phyloP scores from a whole-genome alignment of 2,888 invertebrate genomes.

The Mactromeris polynyma region DNA sequence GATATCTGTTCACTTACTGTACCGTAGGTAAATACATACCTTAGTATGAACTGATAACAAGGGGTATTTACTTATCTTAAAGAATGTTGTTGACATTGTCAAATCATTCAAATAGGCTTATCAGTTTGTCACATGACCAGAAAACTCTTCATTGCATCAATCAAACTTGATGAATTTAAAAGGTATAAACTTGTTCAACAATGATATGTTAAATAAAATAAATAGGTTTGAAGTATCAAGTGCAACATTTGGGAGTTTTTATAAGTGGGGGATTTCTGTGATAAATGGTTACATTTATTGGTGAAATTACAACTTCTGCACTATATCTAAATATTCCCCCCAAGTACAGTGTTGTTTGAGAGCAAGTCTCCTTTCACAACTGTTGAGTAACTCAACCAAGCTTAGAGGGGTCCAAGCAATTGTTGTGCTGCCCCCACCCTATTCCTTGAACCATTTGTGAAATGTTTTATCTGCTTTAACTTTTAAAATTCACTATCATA shows the following conservation, averaged over 20 bases:
- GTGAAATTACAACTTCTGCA: no score
- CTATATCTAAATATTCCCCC: no score
- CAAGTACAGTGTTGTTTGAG: no score
- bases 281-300: not conserved
- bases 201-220: not conserved
- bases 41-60: not conserved
- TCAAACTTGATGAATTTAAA: not conserved
- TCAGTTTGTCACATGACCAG: not conserved
- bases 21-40: constrained; percentile 13
- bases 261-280: not conserved
- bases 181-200: no score
- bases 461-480: no score
- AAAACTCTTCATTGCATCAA: not conserved
- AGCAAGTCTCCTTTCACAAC: no score
- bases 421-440: no score
- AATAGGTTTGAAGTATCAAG: not conserved
- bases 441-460: no score
- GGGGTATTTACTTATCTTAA: not conserved
- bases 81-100: constrained; percentile 1
- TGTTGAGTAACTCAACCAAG: no score
- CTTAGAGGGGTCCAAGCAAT: no score
- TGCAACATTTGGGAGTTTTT: not conserved
- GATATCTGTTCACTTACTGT: not conserved
- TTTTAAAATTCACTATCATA: no score
- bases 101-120: not conserved